Percentiles rank a stretch among this genome's conserved stretches.
Evolutionary conservation across 2,888 invertebrate genomes (phyloP).

Genomic region (Athripsodes cinereus): DNA sequence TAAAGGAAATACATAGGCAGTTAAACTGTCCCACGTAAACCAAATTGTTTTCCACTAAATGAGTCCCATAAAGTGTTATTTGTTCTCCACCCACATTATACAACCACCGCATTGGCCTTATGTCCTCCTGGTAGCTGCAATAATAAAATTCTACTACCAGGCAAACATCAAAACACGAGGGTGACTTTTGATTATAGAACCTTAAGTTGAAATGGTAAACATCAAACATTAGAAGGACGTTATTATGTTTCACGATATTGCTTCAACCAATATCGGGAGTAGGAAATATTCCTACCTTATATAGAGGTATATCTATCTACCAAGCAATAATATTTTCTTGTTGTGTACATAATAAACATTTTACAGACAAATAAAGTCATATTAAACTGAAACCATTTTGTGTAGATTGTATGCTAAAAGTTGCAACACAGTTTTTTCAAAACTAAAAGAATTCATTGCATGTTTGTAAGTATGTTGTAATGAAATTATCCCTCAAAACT

Average conservation of each 20-base stretch:
- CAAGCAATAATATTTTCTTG: no score
- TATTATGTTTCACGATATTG: background rate
- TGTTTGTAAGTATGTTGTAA: no score
- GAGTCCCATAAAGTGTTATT: slow-evolving; percentile 27
- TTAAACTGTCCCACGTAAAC: slow-evolving; percentile 24
- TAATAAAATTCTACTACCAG: slow-evolving; percentile 15
- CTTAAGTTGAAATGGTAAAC: slow-evolving; percentile 13
- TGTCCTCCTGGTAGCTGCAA: slow-evolving; percentile 11
- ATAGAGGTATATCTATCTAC: no score
- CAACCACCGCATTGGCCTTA: slow-evolving; percentile 13
- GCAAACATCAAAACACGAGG: slow-evolving; percentile 10
- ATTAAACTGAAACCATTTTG: no score
- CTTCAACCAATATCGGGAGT: background rate
- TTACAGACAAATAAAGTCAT: no score
- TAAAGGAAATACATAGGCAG: slow-evolving; percentile 16
- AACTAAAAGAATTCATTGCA: no score
- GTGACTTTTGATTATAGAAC: slow-evolving; percentile 22
- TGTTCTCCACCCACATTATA: slow-evolving; percentile 8
- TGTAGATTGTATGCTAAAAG: no score
- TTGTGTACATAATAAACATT: no score
- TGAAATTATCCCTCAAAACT: no score
- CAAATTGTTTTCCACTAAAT: slow-evolving; percentile 27
- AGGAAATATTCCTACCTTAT: background rate
- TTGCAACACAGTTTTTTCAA: no score
- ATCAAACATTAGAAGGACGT: slow-evolving; percentile 2